Base-by-base conservation (phyloP, 2,888 invertebrate species). In the Euspilapteryx auroguttella region DNA sequence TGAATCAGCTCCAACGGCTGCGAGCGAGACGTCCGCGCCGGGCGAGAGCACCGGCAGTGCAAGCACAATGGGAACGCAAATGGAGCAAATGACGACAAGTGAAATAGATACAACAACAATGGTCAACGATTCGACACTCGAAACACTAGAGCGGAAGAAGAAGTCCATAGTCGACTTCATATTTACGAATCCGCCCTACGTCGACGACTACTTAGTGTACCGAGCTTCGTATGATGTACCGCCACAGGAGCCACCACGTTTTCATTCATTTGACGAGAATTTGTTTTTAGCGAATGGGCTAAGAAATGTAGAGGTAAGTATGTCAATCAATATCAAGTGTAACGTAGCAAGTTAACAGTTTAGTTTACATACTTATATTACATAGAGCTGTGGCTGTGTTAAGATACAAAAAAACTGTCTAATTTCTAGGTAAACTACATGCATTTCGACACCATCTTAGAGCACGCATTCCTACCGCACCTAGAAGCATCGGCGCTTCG, bases 391-490 rank as follows among this genome's bases (percentile, higher is more conserved):
- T n/a, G n/a, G n/a, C n/a, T n/a, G n/a, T n/a, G n/a, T n/a, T n/a
- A n/a, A n/a, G n/a, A n/a, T n/a, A n/a, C n/a, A n/a, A n/a, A n/a
- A n/a, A n/a, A n/a, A n/a, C n/a, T n/a, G n/a, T n/a, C n/a, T n/a
- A n/a, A n/a, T 14, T 21, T 14, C 4, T 76, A 81, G 57, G 80
- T 85, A 27, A 79, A 80, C 34, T 86, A 83, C 47, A 86, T 89
- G 76, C 81, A 82, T 15, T 90, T 89, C 58, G 86, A 89, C 34
- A 82, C 89, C 0, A 80, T 88, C 22, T 62, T 91, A 32, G 89
- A 89, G 28, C 87, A 84, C 53, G 84, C 83, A 20, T 87, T 85
- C 49, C 78, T 89, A 15, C 83, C 86, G 2, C 80, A 83, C 38
- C 55, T 91, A 37, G 82, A 86, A 42, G 82, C 89, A 7, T 77